These are phyloP conservation scores for Sinonovacula constricta DNA, from an alignment of 1,140 invertebrate species.

Conservation along the genomic window DNA sequence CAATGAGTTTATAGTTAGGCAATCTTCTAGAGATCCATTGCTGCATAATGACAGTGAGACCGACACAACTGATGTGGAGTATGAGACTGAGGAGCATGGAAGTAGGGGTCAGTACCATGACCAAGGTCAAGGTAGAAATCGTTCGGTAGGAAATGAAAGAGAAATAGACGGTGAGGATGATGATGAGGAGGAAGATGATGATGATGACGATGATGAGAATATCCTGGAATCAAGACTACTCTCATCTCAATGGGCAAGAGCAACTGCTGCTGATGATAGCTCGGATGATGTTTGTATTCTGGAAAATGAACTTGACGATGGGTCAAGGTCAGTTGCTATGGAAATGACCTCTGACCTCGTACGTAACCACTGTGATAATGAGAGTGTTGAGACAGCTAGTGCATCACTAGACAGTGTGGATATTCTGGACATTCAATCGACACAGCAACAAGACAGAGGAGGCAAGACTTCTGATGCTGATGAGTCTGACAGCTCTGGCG, in stretches of 20 bases:
- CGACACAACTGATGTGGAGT: slow-evolving; percentile 5
- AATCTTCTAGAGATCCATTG: slow-evolving; percentile 31
- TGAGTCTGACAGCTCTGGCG: slow-evolving; percentile 12
- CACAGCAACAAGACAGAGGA: not conserved
- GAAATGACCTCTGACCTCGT: not conserved
- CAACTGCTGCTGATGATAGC: slow-evolving; percentile 16
- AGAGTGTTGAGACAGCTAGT: slow-evolving; percentile 32
- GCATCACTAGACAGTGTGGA: slow-evolving; percentile 36
- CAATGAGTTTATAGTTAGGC: not conserved
- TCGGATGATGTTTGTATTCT: slow-evolving; percentile 51
- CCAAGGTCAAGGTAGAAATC: slow-evolving; percentile 16
- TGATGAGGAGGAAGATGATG: not conserved
- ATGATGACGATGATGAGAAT: slow-evolving; percentile 46
- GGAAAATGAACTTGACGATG: not conserved
- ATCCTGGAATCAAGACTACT: slow-evolving; percentile 24
- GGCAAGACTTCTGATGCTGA: not conserved
- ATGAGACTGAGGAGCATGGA: slow-evolving; percentile 17
- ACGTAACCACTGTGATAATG: slow-evolving; percentile 23
- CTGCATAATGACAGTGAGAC: slow-evolving; percentile 23
- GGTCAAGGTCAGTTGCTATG: not conserved
- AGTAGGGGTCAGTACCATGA: slow-evolving; percentile 14
- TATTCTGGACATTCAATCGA: slow-evolving; percentile 4
- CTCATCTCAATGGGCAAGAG: slow-evolving; percentile 36
- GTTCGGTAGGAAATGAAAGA: not conserved
- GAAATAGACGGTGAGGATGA: not conserved